Conservation (phyloP, 2,113 vertebrate species). For the Paradoxurus hermaphroditus region DNA sequence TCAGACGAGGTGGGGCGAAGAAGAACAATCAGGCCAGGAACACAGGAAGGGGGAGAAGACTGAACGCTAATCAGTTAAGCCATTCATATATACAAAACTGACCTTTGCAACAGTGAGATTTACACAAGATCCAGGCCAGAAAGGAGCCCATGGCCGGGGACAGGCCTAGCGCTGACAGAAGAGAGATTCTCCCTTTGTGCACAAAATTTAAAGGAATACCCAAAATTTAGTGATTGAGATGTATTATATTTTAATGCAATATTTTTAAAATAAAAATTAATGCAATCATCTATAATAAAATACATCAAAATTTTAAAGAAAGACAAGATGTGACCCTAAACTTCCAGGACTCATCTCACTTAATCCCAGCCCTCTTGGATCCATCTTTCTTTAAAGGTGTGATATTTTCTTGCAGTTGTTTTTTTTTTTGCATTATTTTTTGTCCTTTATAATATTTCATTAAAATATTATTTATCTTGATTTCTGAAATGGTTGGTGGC, state of each 20-base stretch:
- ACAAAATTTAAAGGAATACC: neutral
- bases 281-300: neutral
- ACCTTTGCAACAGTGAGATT: neutral
- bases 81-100: neutral
- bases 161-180: accelerated
- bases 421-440: neutral
- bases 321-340: neutral
- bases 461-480: neutral
- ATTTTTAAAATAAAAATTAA: neutral
- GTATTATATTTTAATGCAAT: neutral
- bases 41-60: neutral
- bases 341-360: neutral
- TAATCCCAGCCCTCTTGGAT: neutral
- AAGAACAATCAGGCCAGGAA: neutral
- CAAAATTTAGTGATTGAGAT: neutral
- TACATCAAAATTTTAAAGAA: neutral
- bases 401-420: neutral
- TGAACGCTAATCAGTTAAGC: neutral
- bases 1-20: neutral
- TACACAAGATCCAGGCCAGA: neutral
- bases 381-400: neutral
- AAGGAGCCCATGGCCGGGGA: neutral
- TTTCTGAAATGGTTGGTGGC: neutral
- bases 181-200: neutral
- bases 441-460: neutral